Conservation (phyloP, 2,797 vertebrate genomes). For the Lepus townsendii region DNA sequence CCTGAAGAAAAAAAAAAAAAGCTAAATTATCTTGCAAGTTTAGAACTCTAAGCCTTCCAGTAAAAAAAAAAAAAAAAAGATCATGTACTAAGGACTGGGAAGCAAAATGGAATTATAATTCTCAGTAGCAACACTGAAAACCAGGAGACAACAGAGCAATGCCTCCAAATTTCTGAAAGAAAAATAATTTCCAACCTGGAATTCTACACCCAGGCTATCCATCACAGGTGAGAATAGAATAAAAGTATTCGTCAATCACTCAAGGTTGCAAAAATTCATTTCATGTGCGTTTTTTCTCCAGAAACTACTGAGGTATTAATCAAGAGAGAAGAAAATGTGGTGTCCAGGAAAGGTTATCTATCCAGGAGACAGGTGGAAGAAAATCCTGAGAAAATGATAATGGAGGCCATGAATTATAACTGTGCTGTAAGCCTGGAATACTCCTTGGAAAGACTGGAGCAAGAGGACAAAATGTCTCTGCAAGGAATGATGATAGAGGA, state of each 20-base stretch:
- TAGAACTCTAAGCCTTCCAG: background rate
- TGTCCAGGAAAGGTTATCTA: background rate
- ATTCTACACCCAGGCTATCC: background rate
- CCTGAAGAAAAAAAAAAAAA: background rate
- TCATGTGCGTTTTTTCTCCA: background rate
- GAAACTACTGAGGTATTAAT: background rate
- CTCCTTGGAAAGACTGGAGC: background rate
- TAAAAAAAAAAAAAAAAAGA: too few species aligned
- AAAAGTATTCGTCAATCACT: background rate
- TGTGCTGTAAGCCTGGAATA: background rate
- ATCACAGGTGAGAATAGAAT: background rate
- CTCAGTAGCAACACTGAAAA: background rate
- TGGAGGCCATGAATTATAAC: background rate
- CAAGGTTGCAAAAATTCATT: background rate
- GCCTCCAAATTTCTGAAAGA: background rate
- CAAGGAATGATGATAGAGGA: background rate
- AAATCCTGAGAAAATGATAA: too few species aligned
- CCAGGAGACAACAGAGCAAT: background rate
- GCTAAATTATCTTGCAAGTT: constrained; percentile 16
- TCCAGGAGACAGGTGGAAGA: background rate
- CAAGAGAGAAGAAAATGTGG: background rate
- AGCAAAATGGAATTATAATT: background rate
- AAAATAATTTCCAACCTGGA: background rate
- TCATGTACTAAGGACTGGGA: background rate
- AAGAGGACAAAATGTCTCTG: background rate